Percentiles rank a stretch among this genome's conserved stretches.
Evolutionary conservation across 2,888 invertebrate genomes (phyloP).

Genomic region (Hoplodrina blanda): DNA sequence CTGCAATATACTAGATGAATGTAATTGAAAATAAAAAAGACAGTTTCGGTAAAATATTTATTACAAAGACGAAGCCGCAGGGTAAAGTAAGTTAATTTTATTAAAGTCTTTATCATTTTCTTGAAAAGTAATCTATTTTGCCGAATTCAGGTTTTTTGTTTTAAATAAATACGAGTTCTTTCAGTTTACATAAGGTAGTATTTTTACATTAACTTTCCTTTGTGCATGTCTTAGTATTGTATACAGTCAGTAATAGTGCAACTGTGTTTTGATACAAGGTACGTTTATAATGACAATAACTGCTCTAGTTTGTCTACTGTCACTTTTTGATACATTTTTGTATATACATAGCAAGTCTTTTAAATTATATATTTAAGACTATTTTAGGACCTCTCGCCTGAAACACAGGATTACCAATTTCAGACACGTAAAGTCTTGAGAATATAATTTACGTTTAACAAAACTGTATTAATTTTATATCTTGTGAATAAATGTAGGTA

Average conservation of each 20-base stretch:
- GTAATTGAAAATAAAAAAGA: neutral
- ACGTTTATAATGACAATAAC: slow-evolving; percentile 1
- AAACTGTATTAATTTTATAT: too few relatives aligned
- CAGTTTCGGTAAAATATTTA: neutral
- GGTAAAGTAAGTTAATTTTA: neutral
- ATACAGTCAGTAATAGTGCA: neutral
- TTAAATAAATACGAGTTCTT: slow-evolving; percentile 40
- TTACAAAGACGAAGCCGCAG: neutral
- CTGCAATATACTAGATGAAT: too few relatives aligned
- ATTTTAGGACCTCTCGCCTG: too few relatives aligned
- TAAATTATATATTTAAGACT: too few relatives aligned
- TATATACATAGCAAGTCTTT: too few relatives aligned
- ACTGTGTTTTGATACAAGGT: slow-evolving; percentile 26
- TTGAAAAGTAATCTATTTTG: slow-evolving; percentile 11
- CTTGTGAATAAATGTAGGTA: too few relatives aligned
- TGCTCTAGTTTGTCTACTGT: too few relatives aligned
- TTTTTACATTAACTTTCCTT: slow-evolving; percentile 6
- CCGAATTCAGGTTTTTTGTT: slow-evolving; percentile 34
- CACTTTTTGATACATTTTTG: too few relatives aligned
- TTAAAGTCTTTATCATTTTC: slow-evolving; percentile 33
- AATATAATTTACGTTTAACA: too few relatives aligned
- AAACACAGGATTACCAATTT: too few relatives aligned
- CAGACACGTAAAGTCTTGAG: too few relatives aligned
- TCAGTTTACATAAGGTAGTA: slow-evolving; percentile 3
- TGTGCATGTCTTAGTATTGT: slow-evolving; percentile 16